Base-by-base conservation (phyloP, 2,113 vertebrate species). In the Xenus cinereus region DNA sequence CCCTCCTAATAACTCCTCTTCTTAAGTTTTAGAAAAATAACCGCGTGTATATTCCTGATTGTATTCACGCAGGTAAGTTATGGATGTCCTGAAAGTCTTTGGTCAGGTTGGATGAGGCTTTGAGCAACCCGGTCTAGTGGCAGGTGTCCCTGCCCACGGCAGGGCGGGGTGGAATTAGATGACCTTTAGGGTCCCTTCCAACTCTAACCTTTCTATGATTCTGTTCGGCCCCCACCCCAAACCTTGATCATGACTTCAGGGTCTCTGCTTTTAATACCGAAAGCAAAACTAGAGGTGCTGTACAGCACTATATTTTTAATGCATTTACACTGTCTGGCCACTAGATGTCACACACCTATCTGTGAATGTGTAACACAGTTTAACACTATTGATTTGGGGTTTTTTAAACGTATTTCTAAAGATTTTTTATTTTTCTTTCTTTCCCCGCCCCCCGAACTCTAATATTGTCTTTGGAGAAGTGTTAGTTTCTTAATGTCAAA, bases 321-420 rank as follows among this genome's bases (percentile, higher is more conserved):
- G 68, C 71, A 26, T 50, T 95, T 92, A 35, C 76, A 26, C 6
- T 19, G 5, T 87, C 21, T 56, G 56, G 63, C 96, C 98, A 97
- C 95, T 95, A 97, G 98, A 89, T 98, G 98, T 97, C 97, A 97
- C 11, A 85, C 95, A 71, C 46, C 69, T 64, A 85, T 62, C 84
- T 92, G 90, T 71, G 94, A 85, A 82, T 75, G 84, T 57, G 45
- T 91, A 81, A 4, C 19, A 4, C 17, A 12, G 53, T 20, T 41
- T 23, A 46, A 13, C 37, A 15, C 18, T n/a, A 1, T 12, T 13
- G 9, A 2, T 54, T 14, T 63, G 48, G n/a, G 8, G 37, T 16
- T 30, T 32, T 50, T 33, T 48, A 14, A n/a, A 18, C 16, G 7
- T 56, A 6, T 5, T 79, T 32, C 26, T 33, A 28, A 68, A 62